Percentiles rank a stretch among this genome's conserved stretches.
phyloP scores from a whole-genome alignment of 2,113 vertebrate species.

The Lepisosteus oculatus region DNA sequence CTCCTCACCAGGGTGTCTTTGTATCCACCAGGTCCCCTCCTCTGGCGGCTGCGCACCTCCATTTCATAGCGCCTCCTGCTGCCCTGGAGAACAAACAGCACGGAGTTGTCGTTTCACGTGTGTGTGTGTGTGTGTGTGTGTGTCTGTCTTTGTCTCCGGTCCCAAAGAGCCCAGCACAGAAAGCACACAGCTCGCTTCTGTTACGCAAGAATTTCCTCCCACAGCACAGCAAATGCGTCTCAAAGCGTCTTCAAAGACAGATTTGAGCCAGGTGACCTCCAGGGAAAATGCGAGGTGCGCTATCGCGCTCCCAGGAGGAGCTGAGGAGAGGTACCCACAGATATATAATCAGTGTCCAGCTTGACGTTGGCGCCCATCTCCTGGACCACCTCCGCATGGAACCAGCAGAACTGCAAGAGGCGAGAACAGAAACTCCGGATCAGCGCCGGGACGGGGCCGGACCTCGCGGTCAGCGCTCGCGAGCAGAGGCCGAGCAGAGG shows the following conservation, averaged over 20 bases:
- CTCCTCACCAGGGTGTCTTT: slow-evolving; percentile 43
- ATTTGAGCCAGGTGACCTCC: too few species aligned
- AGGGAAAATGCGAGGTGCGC: too few species aligned
- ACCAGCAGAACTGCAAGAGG: slow-evolving; percentile 75
- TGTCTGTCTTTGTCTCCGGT: neutral
- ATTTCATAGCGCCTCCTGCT: slow-evolving; percentile 83
- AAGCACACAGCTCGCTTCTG: too few species aligned
- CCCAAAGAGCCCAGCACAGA: too few species aligned
- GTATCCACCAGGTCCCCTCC: neutral
- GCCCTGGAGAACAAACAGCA: slow-evolving; percentile 55
- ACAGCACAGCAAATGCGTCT: neutral
- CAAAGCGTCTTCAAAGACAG: neutral
- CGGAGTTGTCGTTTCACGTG: neutral
- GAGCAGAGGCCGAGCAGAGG: too few species aligned
- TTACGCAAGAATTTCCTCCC: neutral
- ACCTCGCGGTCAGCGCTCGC: too few species aligned
- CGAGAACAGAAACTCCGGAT: slow-evolving; percentile 3
- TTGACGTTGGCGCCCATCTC: slow-evolving; percentile 84
- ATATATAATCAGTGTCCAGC: slow-evolving; percentile 83
- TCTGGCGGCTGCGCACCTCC: slow-evolving; percentile 70
- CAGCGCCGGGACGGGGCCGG: too few species aligned
- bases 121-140: neutral
- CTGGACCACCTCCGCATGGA: slow-evolving; percentile 79
- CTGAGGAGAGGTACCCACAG: slow-evolving; percentile 65
- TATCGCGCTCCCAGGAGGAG: neutral